Evolutionary conservation across 1,140 invertebrate genomes (phyloP), one percentile per base, ranked within the genome.

Genomic region (Brachionus koreanus): DNA sequence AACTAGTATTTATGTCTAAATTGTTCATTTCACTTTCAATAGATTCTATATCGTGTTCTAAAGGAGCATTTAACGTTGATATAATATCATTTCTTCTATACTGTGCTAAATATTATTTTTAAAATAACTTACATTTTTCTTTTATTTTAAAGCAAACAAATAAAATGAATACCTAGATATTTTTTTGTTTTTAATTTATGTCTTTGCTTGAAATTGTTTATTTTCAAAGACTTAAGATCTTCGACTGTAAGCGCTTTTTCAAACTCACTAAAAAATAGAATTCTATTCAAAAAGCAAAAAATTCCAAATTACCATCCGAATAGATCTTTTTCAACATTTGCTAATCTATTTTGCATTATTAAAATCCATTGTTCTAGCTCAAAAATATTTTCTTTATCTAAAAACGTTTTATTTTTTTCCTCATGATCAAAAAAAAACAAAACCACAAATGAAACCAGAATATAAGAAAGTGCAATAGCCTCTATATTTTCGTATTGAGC

Each of bases 81-180:
- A 61, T 37, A 19, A 79, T 42, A 61, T 79, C 76, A 42, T 65
- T 35, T 57, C 37, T 39, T 79, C 76, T 79, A 10, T 79, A 79
- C 42, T 79, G 76, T 35, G 76, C 76, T 79, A 35, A 37, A 77
- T 33, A 19, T 10, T 43, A 52, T 1, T 23, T 43, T 5, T 43
- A 10, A 65, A 7, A 29, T 33, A 1, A 7, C 12, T 23, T 7
- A 6, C 5, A 29, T 23, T 23, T 63, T 23, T 29, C 5, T 63
- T 63, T 63, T 33, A 10, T 49, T 4, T 3, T 29, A 3, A 29
- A 29, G 29, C 12, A 42, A 42, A 42, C 6, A 42, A 42, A 13
- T 42, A 42, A 42, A 37, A 75, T 42, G 5, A 33, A 49, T 61
- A 79, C 76, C 46, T 12, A 79, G 12, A 35, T 79, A 79, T 10